Base-by-base conservation (phyloP, 2,113 vertebrate species). In the Coreoperca whiteheadi region DNA sequence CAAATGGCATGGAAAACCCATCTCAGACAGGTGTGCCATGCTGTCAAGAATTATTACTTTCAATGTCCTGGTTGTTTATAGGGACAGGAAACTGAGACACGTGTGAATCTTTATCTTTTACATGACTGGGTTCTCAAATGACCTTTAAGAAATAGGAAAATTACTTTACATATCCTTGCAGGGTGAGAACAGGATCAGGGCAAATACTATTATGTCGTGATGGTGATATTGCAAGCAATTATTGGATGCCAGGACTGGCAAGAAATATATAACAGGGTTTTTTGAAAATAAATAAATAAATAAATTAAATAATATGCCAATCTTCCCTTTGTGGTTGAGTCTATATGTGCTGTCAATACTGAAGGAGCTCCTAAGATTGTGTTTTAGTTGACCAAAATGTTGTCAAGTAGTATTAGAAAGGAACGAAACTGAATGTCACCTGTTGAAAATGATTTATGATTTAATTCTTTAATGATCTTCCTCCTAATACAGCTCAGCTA, bases 11-110 rank as follows among this genome's bases (percentile, higher is more conserved):
- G 46, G 64, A 87, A 88, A 83, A 80, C 63, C 65, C 63, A 76
- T 89, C 86, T 88, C 60, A 77, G 61, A 73, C 73, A 56, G 54
- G 69, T 84, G 67, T 68, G 30, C 50, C 59, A 54, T 66, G 65
- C 70, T 56, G 72, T 79, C 71, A 87, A 28, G 20, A 85, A 78
- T 77, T 53, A 78, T 88, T 76, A 80, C 59, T 77, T 91, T 86
- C 88, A 81, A 83, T 90, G 86, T 89, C 82, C 77, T 87, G 73
- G 11, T 48, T 89, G 81, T 88, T 91, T 66, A 77, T n/a, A 23
- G 32, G 18, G 66, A 80, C 15, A 67, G 83, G 69, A 78, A 85
- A 72, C 18, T 0, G 71, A 86, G 39, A 84, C 54, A 68, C 16
- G 37, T 41, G 39, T 0, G 68, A 77, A 37, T 39, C 50, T 81